Evolutionary conservation across 2,888 invertebrate genomes (phyloP).

Genomic region (Tipula unca): DNA sequence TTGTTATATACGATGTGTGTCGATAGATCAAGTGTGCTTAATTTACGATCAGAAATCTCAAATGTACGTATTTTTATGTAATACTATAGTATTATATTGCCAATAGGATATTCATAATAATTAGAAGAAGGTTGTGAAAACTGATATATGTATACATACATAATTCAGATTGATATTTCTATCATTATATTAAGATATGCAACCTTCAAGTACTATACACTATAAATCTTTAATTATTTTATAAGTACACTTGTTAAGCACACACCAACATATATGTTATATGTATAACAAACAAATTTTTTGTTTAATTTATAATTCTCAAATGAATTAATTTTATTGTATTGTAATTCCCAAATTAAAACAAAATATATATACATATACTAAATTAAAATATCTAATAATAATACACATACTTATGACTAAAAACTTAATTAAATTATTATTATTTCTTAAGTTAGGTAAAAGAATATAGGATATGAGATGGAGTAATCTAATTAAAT

Average conservation of each 20-base stretch:
- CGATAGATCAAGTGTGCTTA: neutral
- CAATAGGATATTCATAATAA: neutral
- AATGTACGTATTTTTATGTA: neutral
- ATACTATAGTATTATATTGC: neutral
- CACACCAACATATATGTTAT: neutral
- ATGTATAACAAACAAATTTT: neutral
- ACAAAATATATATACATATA: neutral
- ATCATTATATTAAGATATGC: neutral
- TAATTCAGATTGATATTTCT: neutral
- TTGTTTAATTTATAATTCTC: neutral
- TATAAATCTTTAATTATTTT: neutral
- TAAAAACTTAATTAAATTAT: neutral
- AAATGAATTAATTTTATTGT: neutral
- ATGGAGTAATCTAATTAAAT: neutral
- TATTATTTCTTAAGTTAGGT: neutral
- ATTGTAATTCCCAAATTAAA: neutral
- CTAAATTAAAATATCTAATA: neutral
- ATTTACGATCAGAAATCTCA: neutral
- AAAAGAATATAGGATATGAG: neutral
- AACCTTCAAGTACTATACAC: neutral
- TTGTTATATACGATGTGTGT: neutral
- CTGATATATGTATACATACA: no score
- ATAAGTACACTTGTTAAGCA: conserved; percentile 8
- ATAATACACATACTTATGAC: neutral
- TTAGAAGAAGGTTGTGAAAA: neutral